Percentiles rank a stretch among this genome's conserved stretches.
phyloP scores from a whole-genome alignment of 2,113 vertebrate genomes.

The Phylloscopus trochilus region DNA sequence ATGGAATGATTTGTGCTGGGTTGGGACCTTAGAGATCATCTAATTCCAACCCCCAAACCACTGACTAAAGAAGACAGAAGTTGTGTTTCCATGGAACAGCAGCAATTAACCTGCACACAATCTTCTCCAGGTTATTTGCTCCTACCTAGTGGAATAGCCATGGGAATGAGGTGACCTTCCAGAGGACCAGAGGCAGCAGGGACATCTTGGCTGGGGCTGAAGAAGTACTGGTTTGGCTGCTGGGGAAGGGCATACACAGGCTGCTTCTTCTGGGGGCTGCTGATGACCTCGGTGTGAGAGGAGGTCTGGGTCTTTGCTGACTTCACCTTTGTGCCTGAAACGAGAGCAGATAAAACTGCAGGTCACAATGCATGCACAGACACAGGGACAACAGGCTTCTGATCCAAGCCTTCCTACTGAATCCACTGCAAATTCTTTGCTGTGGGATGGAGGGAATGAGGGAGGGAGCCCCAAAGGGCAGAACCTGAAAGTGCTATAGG shows the following conservation, averaged over 20 bases:
- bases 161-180: slow-evolving; percentile 77
- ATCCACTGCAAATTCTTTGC: not conserved
- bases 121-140: not conserved
- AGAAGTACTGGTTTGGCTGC: slow-evolving; percentile 63
- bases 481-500: not conserved
- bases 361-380: not conserved
- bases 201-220: slow-evolving; percentile 68
- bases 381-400: not conserved
- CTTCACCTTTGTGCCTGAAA: slow-evolving; percentile 86
- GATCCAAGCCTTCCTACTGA: not conserved
- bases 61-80: not conserved
- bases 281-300: not conserved
- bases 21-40: not conserved
- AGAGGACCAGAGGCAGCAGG: slow-evolving; percentile 48
- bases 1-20: not conserved
- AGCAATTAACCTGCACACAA: not conserved
- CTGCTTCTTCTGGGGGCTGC: not conserved
- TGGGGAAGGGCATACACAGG: not conserved
- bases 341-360: not conserved
- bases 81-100: not conserved
- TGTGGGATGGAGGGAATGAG: not conserved
- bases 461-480: not conserved
- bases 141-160: slow-evolving; percentile 90
- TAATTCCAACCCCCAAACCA: not conserved
- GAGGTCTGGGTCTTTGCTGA: slow-evolving; percentile 87